Percentiles rank a stretch among this genome's conserved stretches.
Conservation (phyloP, 2,113 vertebrate genomes). For the Marmota flaviventris region DNA sequence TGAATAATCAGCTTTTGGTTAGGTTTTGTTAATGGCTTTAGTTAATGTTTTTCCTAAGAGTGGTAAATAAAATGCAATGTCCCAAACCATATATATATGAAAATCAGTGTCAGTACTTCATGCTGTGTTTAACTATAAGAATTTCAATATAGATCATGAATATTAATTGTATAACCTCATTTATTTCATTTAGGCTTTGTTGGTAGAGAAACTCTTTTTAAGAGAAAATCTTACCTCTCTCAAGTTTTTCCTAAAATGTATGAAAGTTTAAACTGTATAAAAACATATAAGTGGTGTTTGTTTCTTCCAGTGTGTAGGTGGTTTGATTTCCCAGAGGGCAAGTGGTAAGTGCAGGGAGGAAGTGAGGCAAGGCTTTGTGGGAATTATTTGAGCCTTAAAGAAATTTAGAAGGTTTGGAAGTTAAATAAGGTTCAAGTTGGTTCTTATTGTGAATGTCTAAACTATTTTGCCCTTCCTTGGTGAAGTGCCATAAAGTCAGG, state of each 20-base stretch:
- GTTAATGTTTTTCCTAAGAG: conserved; percentile 27
- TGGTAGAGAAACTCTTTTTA: background rate
- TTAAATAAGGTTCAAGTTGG: conserved; percentile 78
- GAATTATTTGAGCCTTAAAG: conserved; percentile 77
- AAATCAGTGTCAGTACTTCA: background rate
- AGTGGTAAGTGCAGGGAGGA: conserved; percentile 28
- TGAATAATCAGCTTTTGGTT: background rate
- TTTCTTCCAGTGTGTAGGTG: conserved; percentile 62
- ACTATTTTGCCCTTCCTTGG: conserved; percentile 67
- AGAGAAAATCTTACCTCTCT: conserved; percentile 40
- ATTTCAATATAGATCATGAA: background rate
- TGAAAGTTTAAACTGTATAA: conserved; percentile 48
- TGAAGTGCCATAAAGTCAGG: conserved; percentile 67
- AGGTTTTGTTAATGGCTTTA: background rate
- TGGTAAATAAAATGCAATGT: conserved; percentile 17
- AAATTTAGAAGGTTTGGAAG: conserved; percentile 78
- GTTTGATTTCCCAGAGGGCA: conserved; percentile 76
- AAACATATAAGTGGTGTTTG: conserved; percentile 45
- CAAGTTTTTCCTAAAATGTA: conserved; percentile 62
- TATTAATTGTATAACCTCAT: background rate
- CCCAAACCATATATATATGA: background rate
- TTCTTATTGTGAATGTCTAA: conserved; percentile 74
- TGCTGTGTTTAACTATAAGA: background rate
- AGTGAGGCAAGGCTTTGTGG: conserved; percentile 67
- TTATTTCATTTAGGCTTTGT: conserved; percentile 3